Conservation (phyloP, 1,140 invertebrate species). For the Agraylea sexmaculata region DNA sequence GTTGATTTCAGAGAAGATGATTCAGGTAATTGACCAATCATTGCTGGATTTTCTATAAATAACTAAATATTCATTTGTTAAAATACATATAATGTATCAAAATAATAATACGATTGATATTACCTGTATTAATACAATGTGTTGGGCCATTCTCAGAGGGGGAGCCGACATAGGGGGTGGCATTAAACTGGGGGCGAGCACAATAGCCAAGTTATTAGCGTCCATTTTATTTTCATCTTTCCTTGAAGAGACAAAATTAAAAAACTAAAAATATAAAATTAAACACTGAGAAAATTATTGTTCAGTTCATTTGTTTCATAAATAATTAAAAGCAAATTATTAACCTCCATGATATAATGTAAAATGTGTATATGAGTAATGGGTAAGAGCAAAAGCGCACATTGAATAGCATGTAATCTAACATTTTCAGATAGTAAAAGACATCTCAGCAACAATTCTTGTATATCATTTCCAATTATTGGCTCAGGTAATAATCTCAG, state of each 20-base stretch:
- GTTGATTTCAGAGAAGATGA: conserved; percentile 39
- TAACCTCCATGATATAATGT: conserved; percentile 40
- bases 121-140: conserved; percentile 50
- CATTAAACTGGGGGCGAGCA: conserved; percentile 73
- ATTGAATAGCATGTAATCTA: conserved; percentile 32
- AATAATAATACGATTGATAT: conserved; percentile 6
- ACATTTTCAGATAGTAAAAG: conserved; percentile 34
- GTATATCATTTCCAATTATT: conserved; percentile 51
- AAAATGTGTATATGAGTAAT: conserved; percentile 38
- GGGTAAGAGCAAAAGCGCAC: conserved; percentile 34
- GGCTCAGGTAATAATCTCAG: conserved; percentile 72
- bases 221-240: conserved; percentile 69
- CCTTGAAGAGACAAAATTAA: conserved; percentile 35
- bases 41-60: conserved; percentile 61
- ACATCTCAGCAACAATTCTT: conserved; percentile 66
- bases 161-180: conserved; percentile 51
- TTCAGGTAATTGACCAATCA: conserved; percentile 59
- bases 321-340: conserved; percentile 1
- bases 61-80: background rate
- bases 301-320: background rate
- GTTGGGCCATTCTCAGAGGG: conserved; percentile 47
- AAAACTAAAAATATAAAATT: conserved; percentile 27
- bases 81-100: background rate
- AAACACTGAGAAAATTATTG: conserved; percentile 1
- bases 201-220: conserved; percentile 64